phyloP scores from a whole-genome alignment of 92 coral and sea anemone genomes.

The Micromussa lordhowensis region DNA sequence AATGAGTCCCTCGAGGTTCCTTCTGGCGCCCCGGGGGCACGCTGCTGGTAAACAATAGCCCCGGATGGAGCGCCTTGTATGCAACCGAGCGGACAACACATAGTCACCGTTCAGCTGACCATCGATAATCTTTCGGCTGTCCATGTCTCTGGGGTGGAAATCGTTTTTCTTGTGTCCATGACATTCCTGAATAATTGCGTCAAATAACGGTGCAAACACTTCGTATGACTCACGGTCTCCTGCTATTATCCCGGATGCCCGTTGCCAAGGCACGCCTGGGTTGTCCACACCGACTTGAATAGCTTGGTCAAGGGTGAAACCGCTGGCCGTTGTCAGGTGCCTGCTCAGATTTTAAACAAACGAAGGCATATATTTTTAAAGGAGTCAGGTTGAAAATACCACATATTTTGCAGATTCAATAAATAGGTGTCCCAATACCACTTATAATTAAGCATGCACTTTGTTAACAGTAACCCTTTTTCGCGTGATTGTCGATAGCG shows the following conservation, averaged over 20 bases:
- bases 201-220: constrained; percentile 75
- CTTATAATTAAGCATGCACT: too few species aligned
- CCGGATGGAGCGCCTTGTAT: constrained; percentile 72
- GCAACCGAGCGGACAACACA: constrained; percentile 61
- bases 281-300: constrained; percentile 87
- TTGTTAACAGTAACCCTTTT: too few species aligned
- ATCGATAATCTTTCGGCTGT: constrained; percentile 47
- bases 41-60: constrained; percentile 76
- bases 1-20: constrained; percentile 66
- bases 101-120: constrained; percentile 56
- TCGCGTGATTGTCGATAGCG: too few species aligned
- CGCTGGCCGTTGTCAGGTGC: constrained; percentile 45
- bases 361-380: background rate
- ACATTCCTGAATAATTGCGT: constrained; percentile 68
- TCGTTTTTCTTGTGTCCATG: constrained; percentile 54
- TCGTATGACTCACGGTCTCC: constrained; percentile 79
- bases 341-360: constrained; percentile 14
- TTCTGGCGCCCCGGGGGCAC: constrained; percentile 69
- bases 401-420: too few species aligned
- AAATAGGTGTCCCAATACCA: background rate
- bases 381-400: background rate
- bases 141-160: constrained; percentile 63
- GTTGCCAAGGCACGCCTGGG: constrained; percentile 84
- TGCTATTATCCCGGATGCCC: constrained; percentile 74
- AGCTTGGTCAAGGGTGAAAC: constrained; percentile 76